Base-by-base conservation (phyloP, 2,888 invertebrate genomes). In the Amblyjoppa fuscipennis region DNA sequence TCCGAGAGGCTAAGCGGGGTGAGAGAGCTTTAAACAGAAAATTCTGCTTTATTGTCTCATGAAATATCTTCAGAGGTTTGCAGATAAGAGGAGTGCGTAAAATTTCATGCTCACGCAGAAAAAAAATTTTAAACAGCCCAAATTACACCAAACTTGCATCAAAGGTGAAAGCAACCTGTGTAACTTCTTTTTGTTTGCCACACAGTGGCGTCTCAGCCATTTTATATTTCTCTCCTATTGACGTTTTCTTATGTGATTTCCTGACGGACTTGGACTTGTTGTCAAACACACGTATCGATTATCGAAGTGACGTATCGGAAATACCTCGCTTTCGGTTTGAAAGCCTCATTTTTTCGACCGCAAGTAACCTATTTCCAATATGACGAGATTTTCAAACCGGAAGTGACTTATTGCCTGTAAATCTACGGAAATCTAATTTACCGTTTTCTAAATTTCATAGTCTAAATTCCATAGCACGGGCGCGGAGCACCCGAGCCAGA, bases 1-100 rank as follows among this genome's bases (percentile, higher is more conserved):
- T 28, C 25, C 28, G 59, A 11, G 59, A 59, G 59, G 28, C 20
- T 59, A 59, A 28, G 28, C 13, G 5, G 28, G 13, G 28, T 11
- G 16, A 16, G 16, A 49, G 16, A 49, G 16, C 13, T 13, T 11
- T 0, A 59, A 28, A 13, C 28, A 16, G 59, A 11, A 25, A 59
- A 59, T 28, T 59, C 28, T 25, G 28, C 28, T 59, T 28, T 59
- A 59, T 59, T 11, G 4, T 11, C 11, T 11, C 25, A 28, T 59
- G 28, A 59, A 59, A 59, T 59, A 59, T 59, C 59, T 59, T 59
- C 25, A 28, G 59, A 28, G 11, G 28, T 25, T 59, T 11, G 59
- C 13, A 59, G 11, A 13, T 59, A 59, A 59, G 2, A 59, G 28
- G 56, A 9, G 11, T 59, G 25, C 11, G 3, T 59, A 9, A 59